These are phyloP conservation scores for Plecturocebus donacophilus DNA, from an alignment of 2,113 vertebrate genomes.

Conservation along the genomic window DNA sequence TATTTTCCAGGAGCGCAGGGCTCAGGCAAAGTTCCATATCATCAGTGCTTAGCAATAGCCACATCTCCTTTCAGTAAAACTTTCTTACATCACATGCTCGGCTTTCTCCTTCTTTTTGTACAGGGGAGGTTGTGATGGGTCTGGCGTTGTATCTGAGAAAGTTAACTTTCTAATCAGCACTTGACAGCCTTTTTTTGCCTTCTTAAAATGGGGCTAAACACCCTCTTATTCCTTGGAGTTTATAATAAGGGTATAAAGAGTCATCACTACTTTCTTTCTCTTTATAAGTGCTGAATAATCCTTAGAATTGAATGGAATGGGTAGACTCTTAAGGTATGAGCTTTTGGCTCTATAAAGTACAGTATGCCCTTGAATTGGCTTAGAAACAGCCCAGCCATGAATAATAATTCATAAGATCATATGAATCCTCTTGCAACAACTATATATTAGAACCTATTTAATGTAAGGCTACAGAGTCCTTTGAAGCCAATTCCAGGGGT, in stretches of 20 bases:
- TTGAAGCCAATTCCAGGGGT: not conserved
- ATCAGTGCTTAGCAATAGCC: not conserved
- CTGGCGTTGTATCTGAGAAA: not conserved
- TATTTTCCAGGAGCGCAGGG: not conserved
- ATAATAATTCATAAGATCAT: conserved; percentile 32
- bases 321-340: not conserved
- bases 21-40: not conserved
- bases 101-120: not conserved
- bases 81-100: not conserved
- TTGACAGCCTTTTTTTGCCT: not conserved
- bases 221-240: not conserved
- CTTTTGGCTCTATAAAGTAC: conserved; percentile 4
- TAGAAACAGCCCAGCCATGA: not conserved
- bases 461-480: not conserved
- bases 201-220: not conserved
- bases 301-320: not conserved
- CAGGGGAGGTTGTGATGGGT: not conserved
- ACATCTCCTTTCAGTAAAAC: not conserved
- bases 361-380: not conserved
- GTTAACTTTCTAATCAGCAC: not conserved
- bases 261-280: not conserved
- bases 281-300: not conserved
- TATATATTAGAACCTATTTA: conserved; percentile 17
- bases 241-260: not conserved
- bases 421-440: not conserved